phyloP scores from a whole-genome alignment of 2,797 vertebrate species.

The Channallabes apus region DNA sequence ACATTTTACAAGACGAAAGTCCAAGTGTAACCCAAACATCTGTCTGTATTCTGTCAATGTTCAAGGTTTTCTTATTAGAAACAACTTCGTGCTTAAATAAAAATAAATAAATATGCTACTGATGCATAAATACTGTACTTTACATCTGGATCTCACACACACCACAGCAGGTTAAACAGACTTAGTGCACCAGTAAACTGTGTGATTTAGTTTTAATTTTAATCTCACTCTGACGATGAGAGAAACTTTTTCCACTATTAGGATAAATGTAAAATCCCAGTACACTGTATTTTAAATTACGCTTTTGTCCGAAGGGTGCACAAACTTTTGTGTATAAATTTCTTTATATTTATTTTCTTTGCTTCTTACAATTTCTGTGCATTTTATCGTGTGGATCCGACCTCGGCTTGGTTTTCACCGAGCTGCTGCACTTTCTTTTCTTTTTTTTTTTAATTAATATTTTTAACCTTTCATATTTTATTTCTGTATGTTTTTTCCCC shows the following conservation, averaged over 20 bases:
- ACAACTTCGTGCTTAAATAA: no score
- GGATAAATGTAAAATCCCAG: no score
- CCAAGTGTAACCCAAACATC: not conserved
- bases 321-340: not conserved
- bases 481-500: not conserved
- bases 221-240: no score
- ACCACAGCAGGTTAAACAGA: not conserved
- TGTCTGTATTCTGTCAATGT: not conserved
- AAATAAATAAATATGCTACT: not conserved
- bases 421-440: not conserved
- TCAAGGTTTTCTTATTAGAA: no score
- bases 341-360: not conserved
- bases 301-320: not conserved
- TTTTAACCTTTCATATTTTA: not conserved
- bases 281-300: no score
- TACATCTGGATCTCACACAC: not conserved
- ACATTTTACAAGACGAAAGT: not conserved
- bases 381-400: no score
- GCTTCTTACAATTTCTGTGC: not conserved
- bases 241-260: no score
- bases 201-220: not conserved
- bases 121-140: not conserved
- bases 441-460: not conserved
- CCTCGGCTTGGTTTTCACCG: not conserved
- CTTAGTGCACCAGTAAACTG: not conserved